These are phyloP conservation scores for Serrognathus titanus DNA, from an alignment of 2,888 invertebrate species.

Conservation along the genomic window DNA sequence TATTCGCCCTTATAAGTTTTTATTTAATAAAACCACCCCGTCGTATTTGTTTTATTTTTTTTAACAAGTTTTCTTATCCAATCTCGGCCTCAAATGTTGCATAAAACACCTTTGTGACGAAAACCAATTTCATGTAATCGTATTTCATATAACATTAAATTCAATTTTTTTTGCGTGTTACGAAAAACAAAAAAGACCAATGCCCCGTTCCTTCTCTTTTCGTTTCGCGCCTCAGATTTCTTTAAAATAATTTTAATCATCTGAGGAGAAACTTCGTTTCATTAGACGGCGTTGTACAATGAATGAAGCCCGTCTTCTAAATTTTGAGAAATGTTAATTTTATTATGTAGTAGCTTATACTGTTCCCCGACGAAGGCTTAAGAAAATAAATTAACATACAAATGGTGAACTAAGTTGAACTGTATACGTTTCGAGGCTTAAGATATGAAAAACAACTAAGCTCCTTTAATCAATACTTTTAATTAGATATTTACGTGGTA, in stretches of 20 bases:
- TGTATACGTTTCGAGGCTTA: constrained; percentile 14
- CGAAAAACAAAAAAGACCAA: too few species aligned
- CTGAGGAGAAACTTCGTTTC: background rate
- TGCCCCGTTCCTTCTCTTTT: background rate
- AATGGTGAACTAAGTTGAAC: constrained; percentile 16
- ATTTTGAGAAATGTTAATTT: constrained; percentile 17
- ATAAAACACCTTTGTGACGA: background rate
- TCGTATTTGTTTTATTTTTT: background rate
- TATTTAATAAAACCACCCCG: background rate
- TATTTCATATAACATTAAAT: background rate
- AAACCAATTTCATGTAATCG: background rate
- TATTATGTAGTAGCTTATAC: constrained; percentile 17
- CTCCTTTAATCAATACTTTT: constrained; percentile 8
- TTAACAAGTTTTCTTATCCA: background rate
- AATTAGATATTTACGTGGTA: constrained; percentile 1
- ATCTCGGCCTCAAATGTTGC: background rate
- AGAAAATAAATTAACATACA: constrained; percentile 20
- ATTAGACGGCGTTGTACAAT: background rate
- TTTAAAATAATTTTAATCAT: background rate
- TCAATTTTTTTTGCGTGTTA: background rate
- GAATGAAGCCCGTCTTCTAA: background rate
- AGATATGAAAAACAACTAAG: constrained; percentile 17
- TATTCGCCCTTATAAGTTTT: background rate
- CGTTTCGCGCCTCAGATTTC: background rate
- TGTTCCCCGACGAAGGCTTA: constrained; percentile 13